Base-by-base conservation (phyloP, 1,140 invertebrate genomes). In the Solen grandis region DNA sequence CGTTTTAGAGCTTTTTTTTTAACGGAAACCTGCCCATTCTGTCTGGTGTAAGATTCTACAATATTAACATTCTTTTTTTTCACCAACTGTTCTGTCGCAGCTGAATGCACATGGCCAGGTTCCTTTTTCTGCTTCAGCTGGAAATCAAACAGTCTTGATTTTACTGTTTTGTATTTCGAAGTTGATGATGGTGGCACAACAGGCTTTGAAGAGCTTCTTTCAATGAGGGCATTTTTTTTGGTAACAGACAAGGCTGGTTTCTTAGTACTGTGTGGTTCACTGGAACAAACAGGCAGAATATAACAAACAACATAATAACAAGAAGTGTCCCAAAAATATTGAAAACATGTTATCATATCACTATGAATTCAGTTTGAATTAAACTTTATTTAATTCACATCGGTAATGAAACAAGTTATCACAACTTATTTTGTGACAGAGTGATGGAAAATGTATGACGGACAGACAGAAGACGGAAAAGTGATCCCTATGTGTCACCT, bases 121-220 rank as follows among this genome's bases (percentile, higher is more conserved):
- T 52, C 46, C 27, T 70, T 70, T 22, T 55, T 73, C 16, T 63
- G 75, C 60, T 78, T 78, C 14, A 13, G 55, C 41, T 68, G 50
- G 29, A 66, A 78, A 19, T 78, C 75, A 69, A 78, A 78, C 10
- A 78, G 55, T 19, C 75, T 55, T 25, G 75, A 78, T 38, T 57
- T 78, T 13, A 78, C 75, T 31, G 19, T 22, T 27, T 27, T 31
- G n/a, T 27, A 33, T 19, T 72, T 72, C 33, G 29, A 14, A 2
- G 31, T 38, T 8, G 10, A 27, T 65, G 31, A 8, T 14, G n/a
- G 31, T n/a, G 16, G n/a, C 8, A 25, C 25, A 13, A 62, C 55
- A 10, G n/a, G 35, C 1, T 0, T 3, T 1, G 54, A 16, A 13
- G 29, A 38, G 31, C 38, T 27, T 59, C 14, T 29, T 3, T n/a